Evolutionary conservation across 1,140 invertebrate species (phyloP), one percentile per base, ranked within the genome.

Genomic region (Metopolophium dirhodum): DNA sequence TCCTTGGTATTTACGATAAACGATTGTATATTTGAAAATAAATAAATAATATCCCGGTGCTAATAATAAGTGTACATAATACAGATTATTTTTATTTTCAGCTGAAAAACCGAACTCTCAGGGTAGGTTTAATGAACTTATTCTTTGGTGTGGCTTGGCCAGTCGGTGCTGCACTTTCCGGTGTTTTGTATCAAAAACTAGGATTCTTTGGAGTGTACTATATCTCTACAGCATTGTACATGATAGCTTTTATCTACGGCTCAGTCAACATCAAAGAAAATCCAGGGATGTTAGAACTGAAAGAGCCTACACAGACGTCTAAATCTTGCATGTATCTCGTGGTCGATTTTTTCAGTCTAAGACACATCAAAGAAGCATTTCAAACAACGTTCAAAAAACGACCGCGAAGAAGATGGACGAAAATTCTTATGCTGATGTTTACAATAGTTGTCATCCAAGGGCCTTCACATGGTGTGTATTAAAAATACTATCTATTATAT

Each of bases 81-180:
- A 87, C 3, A 47, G 26, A 26, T 30, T 7, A 9, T 11, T 35
- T 54, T 2, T 37, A 35, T 88, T 89, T 54, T 51, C 54, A 93
- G 91, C n/a, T 97, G 88, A 96, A 97, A 95, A 97, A 97, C 91
- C 96, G 98, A 94, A 98, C 98, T 2, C 95, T 97, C 30, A 95
- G 98, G 93, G 97, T 98, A 94, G 98, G 97, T 23, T 96, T 98
- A 47, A 97, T 98, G 94, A 98, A 98, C 95, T 96, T 98, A 18
- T 97, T 97, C 94, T 97, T 97, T 94, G 98, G 97, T 1, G 95
- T 98, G 89, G 97, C 97, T 85, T 96, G 97, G 93, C 97, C 97
- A 2, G 96, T 98, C 30, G 94, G 94, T 6, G 94, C 94, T 0
- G 94, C 94, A 7, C 94, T 94, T 22, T 94, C 94, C 4, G 94